Conservation (phyloP, 2,113 vertebrate genomes). For the Diglossa brunneiventris region DNA sequence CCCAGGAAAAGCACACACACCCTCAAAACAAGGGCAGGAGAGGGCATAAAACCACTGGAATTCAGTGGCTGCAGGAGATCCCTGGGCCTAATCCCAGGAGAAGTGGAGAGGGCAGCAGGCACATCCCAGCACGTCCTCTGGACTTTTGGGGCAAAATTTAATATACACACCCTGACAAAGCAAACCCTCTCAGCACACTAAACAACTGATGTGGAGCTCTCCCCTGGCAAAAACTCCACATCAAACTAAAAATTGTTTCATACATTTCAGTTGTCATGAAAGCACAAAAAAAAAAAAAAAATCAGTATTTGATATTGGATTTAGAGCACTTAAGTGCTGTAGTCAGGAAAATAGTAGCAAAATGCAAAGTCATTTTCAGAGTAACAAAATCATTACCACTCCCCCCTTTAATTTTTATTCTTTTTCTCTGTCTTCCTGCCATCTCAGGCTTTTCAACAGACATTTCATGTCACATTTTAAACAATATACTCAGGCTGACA, state of each 20-base stretch:
- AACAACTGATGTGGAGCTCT: not conserved
- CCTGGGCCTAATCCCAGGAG: not conserved
- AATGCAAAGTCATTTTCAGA: not conserved
- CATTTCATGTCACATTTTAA: not conserved
- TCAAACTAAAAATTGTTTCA: not conserved
- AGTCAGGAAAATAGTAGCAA: not conserved
- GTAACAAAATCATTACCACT: not conserved
- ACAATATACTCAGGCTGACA: not conserved
- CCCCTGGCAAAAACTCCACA: not conserved
- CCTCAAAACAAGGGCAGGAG: not conserved
- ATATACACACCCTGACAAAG: not conserved
- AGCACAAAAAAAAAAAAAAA: not conserved
- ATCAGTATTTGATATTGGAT: not conserved
- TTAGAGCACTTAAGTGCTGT: not conserved
- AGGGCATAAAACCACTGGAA: not conserved
- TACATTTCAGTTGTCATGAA: not conserved
- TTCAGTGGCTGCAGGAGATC: not conserved
- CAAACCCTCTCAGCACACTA: not conserved
- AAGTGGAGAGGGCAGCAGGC: not conserved
- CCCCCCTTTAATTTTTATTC: not conserved
- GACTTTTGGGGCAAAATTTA: not conserved
- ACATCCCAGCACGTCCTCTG: fast-evolving
- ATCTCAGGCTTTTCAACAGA: not conserved
- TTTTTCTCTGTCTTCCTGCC: not conserved
- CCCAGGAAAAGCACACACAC: not conserved